phyloP scores from a whole-genome alignment of 2,797 vertebrate species.

The Crossoptilon crossoptilon region DNA sequence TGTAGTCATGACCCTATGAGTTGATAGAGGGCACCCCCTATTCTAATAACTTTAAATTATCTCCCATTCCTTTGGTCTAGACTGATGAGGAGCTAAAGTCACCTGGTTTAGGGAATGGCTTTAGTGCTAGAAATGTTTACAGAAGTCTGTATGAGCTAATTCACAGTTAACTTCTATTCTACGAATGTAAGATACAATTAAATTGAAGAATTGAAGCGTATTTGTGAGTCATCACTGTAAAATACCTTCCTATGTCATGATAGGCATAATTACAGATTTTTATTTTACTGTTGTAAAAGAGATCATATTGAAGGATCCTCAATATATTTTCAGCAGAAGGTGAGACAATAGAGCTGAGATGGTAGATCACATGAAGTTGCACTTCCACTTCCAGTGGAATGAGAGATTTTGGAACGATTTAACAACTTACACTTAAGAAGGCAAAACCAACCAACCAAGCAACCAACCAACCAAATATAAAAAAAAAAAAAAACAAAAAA shows the following conservation, averaged over 20 bases:
- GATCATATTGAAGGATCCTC: not conserved
- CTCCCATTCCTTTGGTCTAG: not conserved
- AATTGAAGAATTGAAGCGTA: not conserved
- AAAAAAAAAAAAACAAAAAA: no score
- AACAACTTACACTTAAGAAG: not conserved
- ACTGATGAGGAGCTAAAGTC: not conserved
- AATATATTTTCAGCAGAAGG: not conserved
- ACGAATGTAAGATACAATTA: not conserved
- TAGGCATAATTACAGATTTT: not conserved
- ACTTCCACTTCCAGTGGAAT: not conserved
- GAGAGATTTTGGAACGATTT: not conserved
- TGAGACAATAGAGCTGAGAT: not conserved
- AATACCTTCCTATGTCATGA: not conserved
- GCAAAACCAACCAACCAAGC: not conserved
- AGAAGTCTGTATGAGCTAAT: not conserved
- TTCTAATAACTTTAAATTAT: not conserved
- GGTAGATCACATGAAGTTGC: not conserved
- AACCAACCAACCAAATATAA: not conserved
- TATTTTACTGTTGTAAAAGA: not conserved
- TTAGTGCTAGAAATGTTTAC: not conserved
- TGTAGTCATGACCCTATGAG: rapidly evolving
- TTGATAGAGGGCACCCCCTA: not conserved
- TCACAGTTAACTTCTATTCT: not conserved
- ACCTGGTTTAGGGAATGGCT: not conserved
- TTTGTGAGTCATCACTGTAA: no score